Evolutionary conservation across 2,797 vertebrate genomes (phyloP).

Genomic region (Dromococcyx pavoninus): DNA sequence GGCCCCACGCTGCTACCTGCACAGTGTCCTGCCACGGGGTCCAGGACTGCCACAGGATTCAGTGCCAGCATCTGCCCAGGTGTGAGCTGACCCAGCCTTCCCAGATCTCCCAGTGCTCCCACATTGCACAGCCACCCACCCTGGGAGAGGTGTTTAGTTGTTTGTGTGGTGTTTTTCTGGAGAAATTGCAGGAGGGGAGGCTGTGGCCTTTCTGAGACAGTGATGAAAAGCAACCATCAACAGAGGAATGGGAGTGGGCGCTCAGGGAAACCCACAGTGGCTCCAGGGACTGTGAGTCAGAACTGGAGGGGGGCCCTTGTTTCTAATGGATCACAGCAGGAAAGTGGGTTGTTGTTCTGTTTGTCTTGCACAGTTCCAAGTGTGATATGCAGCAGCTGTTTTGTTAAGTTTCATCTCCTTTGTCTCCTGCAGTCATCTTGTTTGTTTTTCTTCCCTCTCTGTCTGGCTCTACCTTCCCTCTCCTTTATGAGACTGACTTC

Average conservation of each 20-base stretch:
- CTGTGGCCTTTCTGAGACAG: not conserved
- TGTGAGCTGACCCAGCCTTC: not conserved
- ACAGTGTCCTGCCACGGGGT: not conserved
- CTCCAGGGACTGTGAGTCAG: slow-evolving; percentile 27
- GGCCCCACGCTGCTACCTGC: not conserved
- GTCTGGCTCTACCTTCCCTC: not conserved
- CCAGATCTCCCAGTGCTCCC: not conserved
- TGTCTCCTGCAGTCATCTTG: not conserved
- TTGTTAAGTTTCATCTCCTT: not conserved
- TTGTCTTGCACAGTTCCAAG: not conserved
- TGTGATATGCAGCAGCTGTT: slow-evolving; percentile 1
- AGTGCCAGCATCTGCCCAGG: not conserved
- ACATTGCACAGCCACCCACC: not conserved
- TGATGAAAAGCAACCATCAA: slow-evolving; percentile 2
- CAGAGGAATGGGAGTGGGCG: not conserved
- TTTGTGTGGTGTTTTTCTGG: not conserved
- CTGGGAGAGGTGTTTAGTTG: not conserved
- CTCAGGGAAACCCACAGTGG: not conserved
- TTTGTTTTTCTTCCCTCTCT: not conserved
- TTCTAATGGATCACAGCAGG: slow-evolving; percentile 24
- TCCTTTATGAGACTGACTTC: not conserved
- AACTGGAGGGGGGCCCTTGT: not conserved
- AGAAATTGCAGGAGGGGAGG: not conserved
- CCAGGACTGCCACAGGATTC: not conserved
- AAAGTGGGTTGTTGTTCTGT: not conserved